phyloP scores from a whole-genome alignment of 2,888 invertebrate genomes.

The Rhodophaea formosa region DNA sequence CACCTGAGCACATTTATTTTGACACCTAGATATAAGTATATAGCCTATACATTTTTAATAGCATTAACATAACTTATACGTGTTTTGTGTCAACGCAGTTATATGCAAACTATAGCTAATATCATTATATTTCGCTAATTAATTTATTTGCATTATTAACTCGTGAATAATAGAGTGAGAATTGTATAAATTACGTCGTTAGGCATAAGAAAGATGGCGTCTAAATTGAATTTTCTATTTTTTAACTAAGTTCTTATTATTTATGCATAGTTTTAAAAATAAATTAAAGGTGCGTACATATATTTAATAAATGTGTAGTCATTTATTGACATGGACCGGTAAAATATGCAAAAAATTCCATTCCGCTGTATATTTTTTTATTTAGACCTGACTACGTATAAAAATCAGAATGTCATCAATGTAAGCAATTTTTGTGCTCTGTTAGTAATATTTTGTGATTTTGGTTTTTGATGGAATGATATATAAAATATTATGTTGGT shows the following conservation, averaged over 20 bases:
- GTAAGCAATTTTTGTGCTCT: not conserved
- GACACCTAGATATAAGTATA: not conserved
- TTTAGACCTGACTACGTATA: not conserved
- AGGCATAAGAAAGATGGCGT: not conserved
- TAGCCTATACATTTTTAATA: not conserved
- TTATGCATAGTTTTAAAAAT: not conserved
- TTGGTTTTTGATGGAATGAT: not conserved
- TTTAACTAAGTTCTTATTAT: not conserved
- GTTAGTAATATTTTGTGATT: not conserved
- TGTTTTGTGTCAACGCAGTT: constrained; percentile 12
- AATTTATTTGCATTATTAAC: constrained; percentile 13
- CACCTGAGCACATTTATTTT: not conserved
- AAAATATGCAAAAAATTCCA: not conserved
- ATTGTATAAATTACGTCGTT: not conserved
- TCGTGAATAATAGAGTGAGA: constrained; percentile 11
- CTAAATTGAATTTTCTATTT: not conserved
- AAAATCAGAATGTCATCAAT: not conserved
- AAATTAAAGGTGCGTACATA: not conserved
- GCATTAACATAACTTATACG: constrained; percentile 19
- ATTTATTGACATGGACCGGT: not conserved
- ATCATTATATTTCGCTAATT: constrained; percentile 12
- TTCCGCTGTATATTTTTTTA: not conserved
- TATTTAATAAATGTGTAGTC: not conserved
- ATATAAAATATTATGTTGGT: not conserved
- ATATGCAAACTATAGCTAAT: constrained; percentile 7